Percentiles rank a stretch among this genome's conserved stretches.
These are phyloP conservation scores for Apamea monoglypha DNA, from an alignment of 2,888 invertebrate genomes.

Conservation along the genomic window DNA sequence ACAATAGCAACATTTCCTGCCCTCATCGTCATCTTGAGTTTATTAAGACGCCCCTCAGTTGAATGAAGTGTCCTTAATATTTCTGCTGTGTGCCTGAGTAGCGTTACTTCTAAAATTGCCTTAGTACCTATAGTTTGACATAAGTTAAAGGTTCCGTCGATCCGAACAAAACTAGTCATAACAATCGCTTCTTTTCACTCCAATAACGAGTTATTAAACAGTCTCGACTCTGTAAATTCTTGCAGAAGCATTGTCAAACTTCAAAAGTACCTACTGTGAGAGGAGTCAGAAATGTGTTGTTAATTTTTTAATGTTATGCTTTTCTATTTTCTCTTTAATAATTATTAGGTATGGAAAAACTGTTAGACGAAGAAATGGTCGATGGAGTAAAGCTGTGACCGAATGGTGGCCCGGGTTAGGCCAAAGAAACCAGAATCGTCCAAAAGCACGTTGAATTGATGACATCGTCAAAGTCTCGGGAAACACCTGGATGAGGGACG, in stretches of 20 bases:
- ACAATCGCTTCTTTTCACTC: background rate
- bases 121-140: background rate
- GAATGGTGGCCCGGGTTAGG: background rate
- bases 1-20: conserved; percentile 50
- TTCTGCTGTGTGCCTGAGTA: conserved; percentile 45
- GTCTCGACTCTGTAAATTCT: background rate
- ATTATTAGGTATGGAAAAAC: background rate
- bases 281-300: background rate
- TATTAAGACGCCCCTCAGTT: conserved; percentile 55
- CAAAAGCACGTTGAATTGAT: background rate
- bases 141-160: conserved; percentile 5
- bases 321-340: background rate
- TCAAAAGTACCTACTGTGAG: background rate
- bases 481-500: background rate
- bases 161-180: background rate
- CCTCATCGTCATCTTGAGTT: conserved; percentile 45
- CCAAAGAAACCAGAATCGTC: background rate
- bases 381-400: background rate
- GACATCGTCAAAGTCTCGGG: background rate
- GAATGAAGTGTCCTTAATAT: conserved; percentile 53
- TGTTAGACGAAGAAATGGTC: background rate
- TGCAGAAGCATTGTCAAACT: background rate
- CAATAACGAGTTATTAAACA: background rate
- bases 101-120: conserved; percentile 27
- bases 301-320: background rate